Evolutionary conservation across 2,797 vertebrate genomes (phyloP), one percentile per base, ranked within the genome.

Genomic region (Molossus alvarezi): DNA sequence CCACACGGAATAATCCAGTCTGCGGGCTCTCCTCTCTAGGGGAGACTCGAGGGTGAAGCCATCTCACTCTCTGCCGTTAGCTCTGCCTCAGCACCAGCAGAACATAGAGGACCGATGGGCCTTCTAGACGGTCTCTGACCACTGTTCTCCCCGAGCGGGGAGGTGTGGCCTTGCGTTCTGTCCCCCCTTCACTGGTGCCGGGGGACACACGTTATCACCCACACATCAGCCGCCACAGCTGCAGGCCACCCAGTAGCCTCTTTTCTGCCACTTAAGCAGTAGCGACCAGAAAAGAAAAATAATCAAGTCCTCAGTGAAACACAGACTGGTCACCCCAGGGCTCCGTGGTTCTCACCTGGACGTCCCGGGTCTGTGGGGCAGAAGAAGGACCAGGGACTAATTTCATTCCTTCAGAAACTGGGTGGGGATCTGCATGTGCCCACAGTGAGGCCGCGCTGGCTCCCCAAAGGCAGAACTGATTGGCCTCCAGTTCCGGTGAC

Each of bases 341-440:
- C 53, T 27, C 11, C 6, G 0, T 0, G 1, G 5, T 20, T 73
- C 55, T 51, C 73, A n/a, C 71, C 6, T 12, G 18, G 17, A 15
- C 0, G 1, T 51, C 51, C 57, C 60, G n/a, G 18, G 10, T 41
- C 23, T 10, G 57, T 5, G 10, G 53, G 41, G 1, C 8, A 4
- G 57, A 60, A 9, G 73, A 48, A 37, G 41, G 37, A 29, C 73
- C 53, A 4, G 27, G 41, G 37, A 15, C 57, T 45, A 0, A 58
- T 75, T 53, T 51, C 55, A 37, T 37, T 9, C 14, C 62, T 55
- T 51, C 33, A 10, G 41, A 86, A 92, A 55, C 25, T 2, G 7
- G 73, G 11, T 6, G 15, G 57, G 73, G 81, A 72, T 55, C 55
- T 55, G 67, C 9, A 0, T 8, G 48, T 71, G 27, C 15, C 7